Evolutionary conservation across 2,797 vertebrate species (phyloP).

Genomic region (Sebastes taczanowskii): DNA sequence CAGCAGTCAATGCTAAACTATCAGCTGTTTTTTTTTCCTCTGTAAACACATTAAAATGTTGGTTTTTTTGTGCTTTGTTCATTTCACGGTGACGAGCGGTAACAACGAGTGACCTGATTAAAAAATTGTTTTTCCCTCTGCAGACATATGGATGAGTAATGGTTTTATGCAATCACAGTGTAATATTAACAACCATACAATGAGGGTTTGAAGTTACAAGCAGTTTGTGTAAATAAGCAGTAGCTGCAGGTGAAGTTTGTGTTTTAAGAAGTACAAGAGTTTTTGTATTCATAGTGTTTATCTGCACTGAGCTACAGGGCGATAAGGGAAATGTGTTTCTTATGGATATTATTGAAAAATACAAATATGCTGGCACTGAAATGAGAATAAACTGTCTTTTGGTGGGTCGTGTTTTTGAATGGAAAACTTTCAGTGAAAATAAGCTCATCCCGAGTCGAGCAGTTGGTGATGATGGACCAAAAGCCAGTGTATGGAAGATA

Average conservation of each 20-base stretch:
- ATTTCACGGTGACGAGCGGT: slow-evolving; percentile 44
- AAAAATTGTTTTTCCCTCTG: slow-evolving; percentile 31
- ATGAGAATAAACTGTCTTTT: slow-evolving; percentile 30
- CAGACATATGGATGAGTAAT: slow-evolving; percentile 41
- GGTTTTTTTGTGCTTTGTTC: slow-evolving; percentile 37
- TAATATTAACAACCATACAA: slow-evolving; percentile 50
- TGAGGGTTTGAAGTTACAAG: slow-evolving; percentile 51
- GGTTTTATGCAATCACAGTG: slow-evolving; percentile 67
- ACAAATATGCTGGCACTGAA: slow-evolving; percentile 34
- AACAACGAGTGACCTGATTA: slow-evolving; percentile 41
- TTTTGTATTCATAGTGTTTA: slow-evolving; percentile 70
- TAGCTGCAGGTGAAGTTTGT: slow-evolving; percentile 60
- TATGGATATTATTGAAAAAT: slow-evolving; percentile 38
- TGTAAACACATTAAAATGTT: slow-evolving; percentile 38
- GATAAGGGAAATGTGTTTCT: slow-evolving; percentile 38
- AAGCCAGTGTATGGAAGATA: background rate
- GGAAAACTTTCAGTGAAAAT: slow-evolving; percentile 4
- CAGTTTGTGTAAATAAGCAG: slow-evolving; percentile 60
- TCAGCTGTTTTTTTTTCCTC: background rate
- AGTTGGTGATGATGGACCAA: slow-evolving; percentile 28
- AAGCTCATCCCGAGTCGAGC: slow-evolving; percentile 2
- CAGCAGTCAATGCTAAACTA: slow-evolving; percentile 9
- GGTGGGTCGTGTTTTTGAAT: slow-evolving; percentile 11
- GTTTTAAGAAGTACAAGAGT: slow-evolving; percentile 57
- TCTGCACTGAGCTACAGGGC: slow-evolving; percentile 55